Conservation (phyloP, 2,888 invertebrate genomes). For the Melinopterus prodromus region DNA sequence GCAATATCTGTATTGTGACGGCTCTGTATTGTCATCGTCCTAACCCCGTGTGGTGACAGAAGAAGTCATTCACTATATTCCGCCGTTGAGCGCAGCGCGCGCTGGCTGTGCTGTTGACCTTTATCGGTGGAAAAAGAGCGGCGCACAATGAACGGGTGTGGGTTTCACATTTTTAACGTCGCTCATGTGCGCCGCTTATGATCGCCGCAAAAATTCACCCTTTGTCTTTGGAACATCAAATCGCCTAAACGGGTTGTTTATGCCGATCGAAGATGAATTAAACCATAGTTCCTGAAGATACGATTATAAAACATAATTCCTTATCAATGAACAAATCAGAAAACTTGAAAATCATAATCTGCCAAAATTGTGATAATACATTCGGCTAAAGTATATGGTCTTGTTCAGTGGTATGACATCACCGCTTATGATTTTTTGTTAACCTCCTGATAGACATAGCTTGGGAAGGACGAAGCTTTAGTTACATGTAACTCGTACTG, state of each 20-base stretch:
- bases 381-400: no score
- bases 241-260: not conserved
- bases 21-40: constrained; percentile 42
- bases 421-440: no score
- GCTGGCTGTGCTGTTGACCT: constrained; percentile 36
- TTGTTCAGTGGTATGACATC: no score
- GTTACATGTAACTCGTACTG: no score
- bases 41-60: constrained; percentile 43
- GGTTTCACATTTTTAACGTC: constrained; percentile 31
- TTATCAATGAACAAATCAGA: no score
- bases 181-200: constrained; percentile 1
- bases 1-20: constrained; percentile 43
- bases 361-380: no score
- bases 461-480: no score
- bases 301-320: no score
- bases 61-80: constrained; percentile 43
- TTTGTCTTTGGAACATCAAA: not conserved
- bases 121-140: constrained; percentile 19
- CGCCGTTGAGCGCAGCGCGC: not conserved
- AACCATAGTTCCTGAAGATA: no score
- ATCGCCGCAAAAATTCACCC: constrained; percentile 14
- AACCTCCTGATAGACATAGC: no score
- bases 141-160: constrained; percentile 33
- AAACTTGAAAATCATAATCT: no score
- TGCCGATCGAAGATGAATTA: no score